phyloP scores from a whole-genome alignment of 2,797 vertebrate genomes.

The Argya squamiceps region DNA sequence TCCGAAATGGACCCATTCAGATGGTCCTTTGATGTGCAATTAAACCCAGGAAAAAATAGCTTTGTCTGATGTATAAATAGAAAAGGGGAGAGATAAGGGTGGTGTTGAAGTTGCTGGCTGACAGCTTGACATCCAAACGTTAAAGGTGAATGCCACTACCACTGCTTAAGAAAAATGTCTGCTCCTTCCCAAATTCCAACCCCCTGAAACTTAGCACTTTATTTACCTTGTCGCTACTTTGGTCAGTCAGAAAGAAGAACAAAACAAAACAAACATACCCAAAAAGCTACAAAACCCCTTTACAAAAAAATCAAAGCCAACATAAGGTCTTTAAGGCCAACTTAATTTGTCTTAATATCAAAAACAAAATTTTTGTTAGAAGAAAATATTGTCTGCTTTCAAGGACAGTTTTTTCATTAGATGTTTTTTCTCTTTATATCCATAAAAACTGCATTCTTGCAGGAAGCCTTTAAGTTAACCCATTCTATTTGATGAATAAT shows the following conservation, averaged over 20 bases:
- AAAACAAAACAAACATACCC: background rate
- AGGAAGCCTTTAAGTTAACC: background rate
- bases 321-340: background rate
- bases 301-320: background rate
- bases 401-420: background rate
- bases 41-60: conserved; percentile 53
- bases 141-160: conserved; percentile 15
- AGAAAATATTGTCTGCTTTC: background rate
- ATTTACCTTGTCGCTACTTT: background rate
- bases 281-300: background rate
- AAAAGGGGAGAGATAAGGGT: conserved; percentile 35
- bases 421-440: background rate
- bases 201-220: background rate
- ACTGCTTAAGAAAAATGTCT: background rate
- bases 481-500: background rate
- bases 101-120: background rate
- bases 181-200: background rate
- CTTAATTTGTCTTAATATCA: background rate
- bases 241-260: background rate
- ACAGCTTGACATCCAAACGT: conserved; percentile 15
- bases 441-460: background rate
- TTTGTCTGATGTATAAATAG: conserved; percentile 50
- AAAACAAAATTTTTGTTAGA: background rate
- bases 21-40: conserved; percentile 32
- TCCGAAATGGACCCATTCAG: conserved; percentile 20